Conservation (phyloP, 2,888 invertebrate genomes). For the Abrostola tripartita region DNA sequence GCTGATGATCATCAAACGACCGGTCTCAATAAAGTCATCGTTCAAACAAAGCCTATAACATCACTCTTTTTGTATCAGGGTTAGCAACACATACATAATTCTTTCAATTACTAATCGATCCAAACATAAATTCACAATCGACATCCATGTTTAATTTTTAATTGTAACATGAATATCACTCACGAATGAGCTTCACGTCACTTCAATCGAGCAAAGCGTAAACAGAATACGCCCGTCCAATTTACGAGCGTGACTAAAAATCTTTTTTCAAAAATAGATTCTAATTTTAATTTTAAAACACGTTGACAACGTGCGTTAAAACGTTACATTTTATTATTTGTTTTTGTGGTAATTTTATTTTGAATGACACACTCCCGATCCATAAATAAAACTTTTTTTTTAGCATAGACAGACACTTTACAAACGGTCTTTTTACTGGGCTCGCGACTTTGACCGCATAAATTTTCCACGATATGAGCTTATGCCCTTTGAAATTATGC, state of each 20-base stretch:
- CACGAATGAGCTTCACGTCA: slow-evolving; percentile 19
- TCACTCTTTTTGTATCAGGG: too few species aligned
- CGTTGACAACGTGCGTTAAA: slow-evolving; percentile 50
- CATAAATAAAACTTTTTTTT: slow-evolving; percentile 26
- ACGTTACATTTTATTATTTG: slow-evolving; percentile 55
- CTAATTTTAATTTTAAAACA: slow-evolving; percentile 50
- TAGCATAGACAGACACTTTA: slow-evolving; percentile 18
- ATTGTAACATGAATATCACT: too few species aligned
- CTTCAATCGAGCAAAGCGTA: slow-evolving; percentile 6
- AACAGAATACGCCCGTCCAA: slow-evolving; percentile 45
- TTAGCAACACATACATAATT: too few species aligned
- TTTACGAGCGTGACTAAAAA: slow-evolving; percentile 44
- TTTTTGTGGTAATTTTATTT: slow-evolving; percentile 48
- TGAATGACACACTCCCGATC: slow-evolving; percentile 17
- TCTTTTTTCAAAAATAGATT: slow-evolving; percentile 45
- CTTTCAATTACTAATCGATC: too few species aligned
- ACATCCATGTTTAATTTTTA: too few species aligned
- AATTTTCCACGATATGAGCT: slow-evolving; percentile 20
- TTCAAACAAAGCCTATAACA: too few species aligned
- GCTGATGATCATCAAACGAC: too few species aligned
- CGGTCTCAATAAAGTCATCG: too few species aligned
- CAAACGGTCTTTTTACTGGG: slow-evolving; percentile 16
- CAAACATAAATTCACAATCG: too few species aligned
- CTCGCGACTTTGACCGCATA: slow-evolving; percentile 32
- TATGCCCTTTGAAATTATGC: slow-evolving; percentile 26